Conservation (phyloP, 2,888 invertebrate genomes). For the Drosophila kambysellisi region DNA sequence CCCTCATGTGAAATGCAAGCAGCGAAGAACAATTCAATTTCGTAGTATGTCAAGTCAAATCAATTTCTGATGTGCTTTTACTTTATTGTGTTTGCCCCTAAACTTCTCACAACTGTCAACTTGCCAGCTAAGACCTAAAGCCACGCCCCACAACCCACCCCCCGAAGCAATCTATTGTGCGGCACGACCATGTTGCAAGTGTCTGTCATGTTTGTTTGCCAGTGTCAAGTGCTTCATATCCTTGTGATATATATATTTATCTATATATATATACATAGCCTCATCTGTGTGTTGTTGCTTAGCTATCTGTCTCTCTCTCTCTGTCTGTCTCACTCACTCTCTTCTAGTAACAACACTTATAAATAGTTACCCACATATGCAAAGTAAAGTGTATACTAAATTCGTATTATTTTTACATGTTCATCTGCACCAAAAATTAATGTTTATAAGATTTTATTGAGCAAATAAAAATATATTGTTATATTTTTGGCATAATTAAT, state of each 20-base stretch:
- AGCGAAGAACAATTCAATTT: conserved; percentile 30
- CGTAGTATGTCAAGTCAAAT: conserved; percentile 36
- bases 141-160: neutral
- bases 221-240: conserved; percentile 62
- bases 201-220: conserved; percentile 73
- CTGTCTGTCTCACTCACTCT: neutral
- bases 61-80: conserved; percentile 57
- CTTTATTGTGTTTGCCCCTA: conserved; percentile 14
- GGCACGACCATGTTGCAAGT: conserved; percentile 36
- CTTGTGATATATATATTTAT: conserved; percentile 41
- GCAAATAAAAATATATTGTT: conserved; percentile 29
- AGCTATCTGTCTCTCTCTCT: neutral
- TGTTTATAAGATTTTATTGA: conserved; percentile 61
- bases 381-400: neutral
- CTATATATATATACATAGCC: conserved; percentile 7
- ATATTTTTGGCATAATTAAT: conserved; percentile 45
- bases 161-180: neutral
- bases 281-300: neutral
- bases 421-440: conserved; percentile 11
- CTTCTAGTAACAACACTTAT: neutral
- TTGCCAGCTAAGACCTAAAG: conserved; percentile 15
- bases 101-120: conserved; percentile 33
- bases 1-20: conserved; percentile 34
- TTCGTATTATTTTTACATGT: conserved; percentile 18
- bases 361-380: neutral